A percentile compares a stretch with the other conserved stretches of the same genome.
phyloP scores from a whole-genome alignment of 2,113 vertebrate species.

The Formicarius rufipectus region DNA sequence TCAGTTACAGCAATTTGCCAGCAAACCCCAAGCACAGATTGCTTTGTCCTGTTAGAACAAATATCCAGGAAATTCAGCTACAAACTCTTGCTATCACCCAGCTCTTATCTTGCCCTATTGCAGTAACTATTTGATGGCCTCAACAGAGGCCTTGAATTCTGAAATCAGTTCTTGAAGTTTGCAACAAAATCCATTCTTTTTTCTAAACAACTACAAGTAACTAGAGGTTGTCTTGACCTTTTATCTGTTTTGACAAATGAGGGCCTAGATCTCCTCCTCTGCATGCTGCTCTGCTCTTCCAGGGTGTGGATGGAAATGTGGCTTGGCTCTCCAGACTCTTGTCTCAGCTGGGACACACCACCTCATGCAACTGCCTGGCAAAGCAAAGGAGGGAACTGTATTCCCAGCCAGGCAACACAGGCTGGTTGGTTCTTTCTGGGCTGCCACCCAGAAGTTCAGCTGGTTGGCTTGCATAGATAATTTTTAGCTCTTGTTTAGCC shows the following conservation, averaged over 20 bases:
- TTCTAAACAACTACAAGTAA: background rate
- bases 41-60: background rate
- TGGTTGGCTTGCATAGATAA: background rate
- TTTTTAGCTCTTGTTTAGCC: background rate
- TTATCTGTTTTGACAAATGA: background rate
- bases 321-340: background rate
- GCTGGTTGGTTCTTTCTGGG: background rate
- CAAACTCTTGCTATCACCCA: background rate
- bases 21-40: background rate
- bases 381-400: background rate
- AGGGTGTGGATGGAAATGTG: background rate
- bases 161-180: constrained; percentile 16
- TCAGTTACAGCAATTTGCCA: background rate
- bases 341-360: background rate
- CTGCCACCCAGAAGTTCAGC: background rate
- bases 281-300: background rate
- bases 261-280: background rate
- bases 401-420: background rate
- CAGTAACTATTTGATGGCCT: constrained; percentile 53
- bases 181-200: background rate
- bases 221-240: background rate
- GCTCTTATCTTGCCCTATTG: constrained; percentile 29
- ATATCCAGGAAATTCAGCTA: background rate
- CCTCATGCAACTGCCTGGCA: background rate
- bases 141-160: constrained; percentile 41